Evolutionary conservation across 2,113 vertebrate species (phyloP), one percentile per base, ranked within the genome.

Genomic region (Sisor rabdophorus): DNA sequence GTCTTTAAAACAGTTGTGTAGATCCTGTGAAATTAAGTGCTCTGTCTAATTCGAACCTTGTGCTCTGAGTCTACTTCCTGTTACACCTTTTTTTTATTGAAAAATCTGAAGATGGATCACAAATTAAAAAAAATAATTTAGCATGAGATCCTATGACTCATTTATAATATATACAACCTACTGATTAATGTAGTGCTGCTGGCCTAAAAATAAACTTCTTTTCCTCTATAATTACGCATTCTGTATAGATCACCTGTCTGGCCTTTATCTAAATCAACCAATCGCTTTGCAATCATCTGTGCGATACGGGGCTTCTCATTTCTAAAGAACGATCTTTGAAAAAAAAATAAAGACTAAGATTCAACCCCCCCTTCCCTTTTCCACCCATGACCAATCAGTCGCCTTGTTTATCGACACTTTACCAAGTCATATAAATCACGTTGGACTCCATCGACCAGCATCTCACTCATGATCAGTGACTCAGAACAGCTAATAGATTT

Each of bases 401-500:
- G 81, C 84, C 82, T 86, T 85, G 79, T 88, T 90, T 89, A 91
- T 90, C 85, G 89, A 87, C 89, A 88, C 86, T 80, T 78, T 82
- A 81, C 83, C 88, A 88, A 86, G 87, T 64, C 7, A 75, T 86
- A 88, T 91, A 89, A 91, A 92, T 92, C 90, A 90, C 77, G 78
- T 88, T 87, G 84, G 84, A 83, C 78, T 75, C 73, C 86, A 91
- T 90, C 88, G 88, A 92, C 89, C 86, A 73, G 22, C 76, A 82
- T 82, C 85, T 88, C 86, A 84, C 84, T 88, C 89, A 87, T 87
- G 85, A 91, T 88, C 88, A 86, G 85, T 84, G 83, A 88, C 88
- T 88, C 87, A 85, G 87, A 91, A 90, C 89, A 89, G 87, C 90
- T 87, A 88, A 90, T 90, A 83, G 89, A 90, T 90, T 90, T 89